Evolutionary conservation across 2,113 vertebrate species (phyloP).

Genomic region (Ginglymostoma cirratum): DNA sequence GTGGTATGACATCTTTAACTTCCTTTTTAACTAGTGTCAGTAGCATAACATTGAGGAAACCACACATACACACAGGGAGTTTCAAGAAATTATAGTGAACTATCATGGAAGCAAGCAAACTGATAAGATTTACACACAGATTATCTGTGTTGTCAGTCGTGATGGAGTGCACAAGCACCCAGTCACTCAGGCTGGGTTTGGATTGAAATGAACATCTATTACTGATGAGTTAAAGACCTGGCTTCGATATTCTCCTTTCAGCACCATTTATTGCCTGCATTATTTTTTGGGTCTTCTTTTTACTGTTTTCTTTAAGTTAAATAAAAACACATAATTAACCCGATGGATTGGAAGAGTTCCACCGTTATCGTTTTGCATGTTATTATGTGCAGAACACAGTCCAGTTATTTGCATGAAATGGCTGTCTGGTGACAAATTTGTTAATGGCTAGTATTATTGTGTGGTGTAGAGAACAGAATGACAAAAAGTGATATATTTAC

Average conservation of each 20-base stretch:
- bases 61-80: not conserved
- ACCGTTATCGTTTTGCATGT: not conserved
- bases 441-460: not conserved
- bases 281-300: constrained; percentile 1
- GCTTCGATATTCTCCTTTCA: not conserved
- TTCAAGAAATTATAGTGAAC: not conserved
- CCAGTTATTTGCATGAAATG: constrained; percentile 7
- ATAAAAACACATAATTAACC: not conserved
- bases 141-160: constrained; percentile 29
- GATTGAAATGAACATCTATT: constrained; percentile 36
- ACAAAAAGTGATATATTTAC: constrained; percentile 16
- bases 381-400: not conserved
- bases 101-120: constrained; percentile 27
- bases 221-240: constrained; percentile 22
- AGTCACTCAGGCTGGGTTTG: constrained; percentile 25
- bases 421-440: not conserved
- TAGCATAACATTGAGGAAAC: not conserved
- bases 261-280: not conserved
- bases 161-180: constrained; percentile 25
- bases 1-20: constrained; percentile 63
- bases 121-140: constrained; percentile 37
- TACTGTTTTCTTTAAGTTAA: not conserved
- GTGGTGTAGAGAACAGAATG: not conserved
- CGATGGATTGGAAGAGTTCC: not conserved
- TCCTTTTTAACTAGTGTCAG: not conserved